Conservation (phyloP, 2,113 vertebrate species). For the Mesocricetus auratus region DNA sequence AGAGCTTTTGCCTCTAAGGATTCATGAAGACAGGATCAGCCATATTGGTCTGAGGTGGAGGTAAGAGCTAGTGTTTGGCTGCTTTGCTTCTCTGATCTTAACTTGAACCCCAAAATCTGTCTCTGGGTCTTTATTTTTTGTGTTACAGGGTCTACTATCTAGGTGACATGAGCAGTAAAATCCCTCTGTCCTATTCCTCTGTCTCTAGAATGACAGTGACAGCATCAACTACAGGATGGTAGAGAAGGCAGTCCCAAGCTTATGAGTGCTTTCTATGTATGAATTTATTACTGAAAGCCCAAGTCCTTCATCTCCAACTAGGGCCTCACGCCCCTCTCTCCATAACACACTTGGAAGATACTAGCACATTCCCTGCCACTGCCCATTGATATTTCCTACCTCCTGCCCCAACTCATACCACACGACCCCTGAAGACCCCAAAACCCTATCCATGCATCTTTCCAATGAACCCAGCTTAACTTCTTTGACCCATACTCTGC, state of each 20-base stretch:
- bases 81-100: no score
- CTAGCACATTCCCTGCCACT: not conserved
- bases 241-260: not conserved
- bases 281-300: not conserved
- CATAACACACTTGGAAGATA: not conserved
- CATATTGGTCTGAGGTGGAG: no score
- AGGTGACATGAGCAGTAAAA: not conserved
- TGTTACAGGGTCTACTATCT: not conserved
- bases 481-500: conserved; percentile 34
- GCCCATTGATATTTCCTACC: not conserved
- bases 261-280: not conserved
- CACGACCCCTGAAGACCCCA: not conserved
- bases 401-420: not conserved
- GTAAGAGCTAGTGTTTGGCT: no score
- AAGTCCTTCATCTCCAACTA: not conserved
- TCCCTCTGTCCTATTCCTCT: not conserved
- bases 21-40: no score
- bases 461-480: not conserved
- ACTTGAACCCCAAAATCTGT: no score
- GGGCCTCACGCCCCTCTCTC: not conserved
- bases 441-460: not conserved
- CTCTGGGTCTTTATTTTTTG: no score
- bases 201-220: not conserved
- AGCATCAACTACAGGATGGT: not conserved
- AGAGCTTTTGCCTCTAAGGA: no score